A percentile compares a stretch with the other conserved stretches of the same genome.
phyloP scores from a whole-genome alignment of 1,140 invertebrate genomes.

The Pogonognathellus flavescens region DNA sequence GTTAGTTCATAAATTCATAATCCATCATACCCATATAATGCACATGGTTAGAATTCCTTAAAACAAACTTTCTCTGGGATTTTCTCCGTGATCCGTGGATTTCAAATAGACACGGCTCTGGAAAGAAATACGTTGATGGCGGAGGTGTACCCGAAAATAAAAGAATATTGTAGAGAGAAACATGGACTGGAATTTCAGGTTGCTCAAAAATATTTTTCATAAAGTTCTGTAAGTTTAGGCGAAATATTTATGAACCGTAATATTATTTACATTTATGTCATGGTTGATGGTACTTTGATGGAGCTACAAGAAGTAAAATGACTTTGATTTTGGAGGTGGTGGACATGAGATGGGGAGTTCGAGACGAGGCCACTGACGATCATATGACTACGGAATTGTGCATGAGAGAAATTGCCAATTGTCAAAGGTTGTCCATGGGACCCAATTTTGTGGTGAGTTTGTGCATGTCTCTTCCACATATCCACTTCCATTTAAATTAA shows the following conservation, averaged over 20 bases:
- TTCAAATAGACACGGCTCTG: slow-evolving; percentile 96
- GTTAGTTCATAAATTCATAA: slow-evolving; percentile 74
- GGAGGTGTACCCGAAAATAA: slow-evolving; percentile 96
- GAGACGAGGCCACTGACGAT: slow-evolving; percentile 97
- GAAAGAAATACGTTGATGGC: slow-evolving; percentile 98
- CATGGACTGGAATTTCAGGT: slow-evolving; percentile 98
- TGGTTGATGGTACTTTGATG: too few species aligned
- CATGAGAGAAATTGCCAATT: slow-evolving; percentile 98
- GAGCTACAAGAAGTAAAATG: too few species aligned
- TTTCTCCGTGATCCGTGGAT: too few species aligned
- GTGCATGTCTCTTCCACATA: too few species aligned
- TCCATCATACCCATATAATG: too few species aligned
- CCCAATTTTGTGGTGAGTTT: slow-evolving; percentile 92
- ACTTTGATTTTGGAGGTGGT: slow-evolving; percentile 88
- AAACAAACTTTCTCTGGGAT: too few species aligned
- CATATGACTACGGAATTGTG: slow-evolving; percentile 99
- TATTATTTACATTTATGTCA: too few species aligned
- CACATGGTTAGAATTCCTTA: too few species aligned
- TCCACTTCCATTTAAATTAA: too few species aligned
- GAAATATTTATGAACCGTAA: slow-evolving; percentile 37
- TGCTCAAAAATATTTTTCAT: slow-evolving; percentile 13
- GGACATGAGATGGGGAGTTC: slow-evolving; percentile 97
- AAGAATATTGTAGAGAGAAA: slow-evolving; percentile 97
- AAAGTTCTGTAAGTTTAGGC: too few species aligned
- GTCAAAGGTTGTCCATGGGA: slow-evolving; percentile 96